Base-by-base conservation (phyloP, 2,113 vertebrate genomes). In the Calcarius ornatus region DNA sequence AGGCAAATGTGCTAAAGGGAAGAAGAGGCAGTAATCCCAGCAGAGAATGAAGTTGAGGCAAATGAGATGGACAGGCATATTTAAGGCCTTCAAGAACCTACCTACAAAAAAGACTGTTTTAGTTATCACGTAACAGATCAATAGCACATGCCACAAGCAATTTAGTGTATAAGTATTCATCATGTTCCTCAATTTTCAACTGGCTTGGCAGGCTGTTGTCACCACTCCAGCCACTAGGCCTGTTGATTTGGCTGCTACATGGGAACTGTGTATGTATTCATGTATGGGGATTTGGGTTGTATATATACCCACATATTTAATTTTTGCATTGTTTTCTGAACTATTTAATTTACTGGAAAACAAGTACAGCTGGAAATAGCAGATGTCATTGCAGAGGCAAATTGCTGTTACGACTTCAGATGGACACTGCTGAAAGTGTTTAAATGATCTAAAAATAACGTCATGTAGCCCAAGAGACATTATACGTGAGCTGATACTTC, bases 391-490 rank as follows among this genome's bases (percentile, higher is more conserved):
- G 85, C 54, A 38, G 70, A 72, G 70, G 53, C 54, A 61, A 15
- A 50, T 50, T 60, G 30, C 50, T 88, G 22, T 76, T 91, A 53
- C 0, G 0, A 14, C 43, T 91, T 86, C 8, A n/a, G 38, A 68
- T 76, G 83, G 57, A 79, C 70, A 20, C 43, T 78, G 79, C 40
- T 81, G 71, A 83, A 92, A 92, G 53, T 33, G 25, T 59, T 92
- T 60, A 66, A 88, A 56, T 45, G 22, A 63, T 50, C 33, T 93
- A 75, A 95, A 88, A 96, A 80, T 93, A 90, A 63, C 47, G 20
- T 22, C 18, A 35, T 33, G 43, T 76, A 85, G 19, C 56, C 12
- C 60, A 77, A 64, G 85, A 78, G 88, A 56, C 18, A 2, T 45
- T 73, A 20, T 88, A 84, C 47, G 43, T 60, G 60, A 54, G 27